These are phyloP conservation scores for Theodoxus fluviatilis DNA, from an alignment of 2,888 invertebrate genomes.

Conservation along the genomic window DNA sequence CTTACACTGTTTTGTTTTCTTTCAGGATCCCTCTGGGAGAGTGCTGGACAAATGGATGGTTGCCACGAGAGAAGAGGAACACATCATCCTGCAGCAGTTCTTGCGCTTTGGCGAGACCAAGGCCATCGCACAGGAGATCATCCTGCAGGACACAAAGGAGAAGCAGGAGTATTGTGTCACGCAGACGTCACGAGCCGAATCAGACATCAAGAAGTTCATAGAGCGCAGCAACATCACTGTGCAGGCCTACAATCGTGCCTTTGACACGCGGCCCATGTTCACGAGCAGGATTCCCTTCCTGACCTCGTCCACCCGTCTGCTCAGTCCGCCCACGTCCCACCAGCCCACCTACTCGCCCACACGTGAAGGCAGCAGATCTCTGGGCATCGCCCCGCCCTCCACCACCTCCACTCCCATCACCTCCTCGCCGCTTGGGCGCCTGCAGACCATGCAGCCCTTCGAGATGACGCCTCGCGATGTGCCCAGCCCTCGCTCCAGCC, in stretches of 20 bases:
- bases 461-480: constrained; percentile 75
- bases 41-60: constrained; percentile 88
- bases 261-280: constrained; percentile 55
- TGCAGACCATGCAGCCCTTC: constrained; percentile 95
- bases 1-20: constrained; percentile 27
- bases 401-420: constrained; percentile 70
- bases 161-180: constrained; percentile 53
- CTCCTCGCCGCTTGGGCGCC: constrained; percentile 82
- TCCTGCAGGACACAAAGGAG: constrained; percentile 66
- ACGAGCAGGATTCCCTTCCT: constrained; percentile 47
- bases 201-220: constrained; percentile 70
- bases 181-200: constrained; percentile 65
- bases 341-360: constrained; percentile 46
- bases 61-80: constrained; percentile 87
- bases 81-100: constrained; percentile 89
- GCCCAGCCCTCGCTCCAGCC: constrained; percentile 39
- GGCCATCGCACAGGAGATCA: constrained; percentile 77
- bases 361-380: constrained; percentile 45
- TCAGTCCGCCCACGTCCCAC: constrained; percentile 27
- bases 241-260: constrained; percentile 57
- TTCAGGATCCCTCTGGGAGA: constrained; percentile 81
- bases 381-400: constrained; percentile 42
- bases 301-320: constrained; percentile 27
- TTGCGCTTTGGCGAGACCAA: constrained; percentile 88
- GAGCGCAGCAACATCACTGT: constrained; percentile 67